These are phyloP conservation scores for Barbus barbus DNA, from an alignment of 2,113 vertebrate species.

Conservation along the genomic window DNA sequence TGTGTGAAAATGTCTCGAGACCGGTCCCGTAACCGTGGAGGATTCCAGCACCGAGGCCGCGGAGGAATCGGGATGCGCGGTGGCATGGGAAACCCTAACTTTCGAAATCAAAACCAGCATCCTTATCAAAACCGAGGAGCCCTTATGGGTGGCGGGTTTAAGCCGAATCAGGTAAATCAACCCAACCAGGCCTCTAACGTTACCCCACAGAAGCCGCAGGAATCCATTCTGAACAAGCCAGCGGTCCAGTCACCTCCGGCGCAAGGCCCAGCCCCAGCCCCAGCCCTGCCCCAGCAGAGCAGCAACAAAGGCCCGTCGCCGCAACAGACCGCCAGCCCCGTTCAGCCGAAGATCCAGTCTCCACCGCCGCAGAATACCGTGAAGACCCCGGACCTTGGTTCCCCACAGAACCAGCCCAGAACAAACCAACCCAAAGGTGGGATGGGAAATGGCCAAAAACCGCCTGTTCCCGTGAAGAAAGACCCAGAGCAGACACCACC, in stretches of 20 bases:
- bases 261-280: not conserved
- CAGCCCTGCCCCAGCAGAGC: not conserved
- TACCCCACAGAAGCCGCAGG: slow-evolving; percentile 68
- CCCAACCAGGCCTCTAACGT: slow-evolving; percentile 47
- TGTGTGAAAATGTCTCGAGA: slow-evolving; percentile 84
- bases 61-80: slow-evolving; percentile 77
- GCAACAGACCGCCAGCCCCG: not conserved
- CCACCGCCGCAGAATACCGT: slow-evolving; percentile 23
- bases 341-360: slow-evolving; percentile 33
- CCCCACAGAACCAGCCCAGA: slow-evolving; percentile 23
- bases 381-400: slow-evolving; percentile 1
- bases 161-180: slow-evolving; percentile 61
- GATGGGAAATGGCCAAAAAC: slow-evolving; percentile 40
- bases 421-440: not conserved
- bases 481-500: not conserved
- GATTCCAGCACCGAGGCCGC: slow-evolving; percentile 33
- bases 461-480: not conserved
- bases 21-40: slow-evolving; percentile 83
- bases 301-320: slow-evolving; percentile 34
- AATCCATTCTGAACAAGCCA: slow-evolving; percentile 55
- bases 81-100: slow-evolving; percentile 82
- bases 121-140: slow-evolving; percentile 76
- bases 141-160: slow-evolving; percentile 63
- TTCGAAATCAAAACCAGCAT: slow-evolving; percentile 78
- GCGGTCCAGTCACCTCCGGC: slow-evolving; percentile 49